Evolutionary conservation across 2,113 vertebrate genomes (phyloP), one percentile per base, ranked within the genome.

Genomic region (Felis chaus): DNA sequence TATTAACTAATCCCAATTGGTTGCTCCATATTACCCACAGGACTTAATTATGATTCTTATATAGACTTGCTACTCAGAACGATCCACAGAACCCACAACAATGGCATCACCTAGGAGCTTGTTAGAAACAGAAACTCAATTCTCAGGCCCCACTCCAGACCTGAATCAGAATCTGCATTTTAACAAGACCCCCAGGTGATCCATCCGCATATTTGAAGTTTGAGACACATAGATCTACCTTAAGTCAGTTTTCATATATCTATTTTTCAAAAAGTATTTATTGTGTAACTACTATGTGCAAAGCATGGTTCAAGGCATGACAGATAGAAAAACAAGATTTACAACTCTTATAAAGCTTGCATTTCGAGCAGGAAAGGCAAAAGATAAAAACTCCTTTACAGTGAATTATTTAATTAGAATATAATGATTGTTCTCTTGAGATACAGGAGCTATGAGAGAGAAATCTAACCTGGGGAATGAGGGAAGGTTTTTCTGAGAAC

Each of bases 1-100:
- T 95, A 98, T 97, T 98, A 97, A 95, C 87, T 92, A 98, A 97
- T 97, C 92, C 96, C 97, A 89, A 66, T 1, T 93, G 86, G 89
- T 76, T 93, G 83, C 7, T 98, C 55, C 36, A 27, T 53, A 63
- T 95, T 96, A 96, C 98, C 94, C 96, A 95, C 7, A 97, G 89
- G 94, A 95, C 92, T 97, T 98, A 98, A 98, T 97, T 98, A 96
- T 86, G 85, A 86, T 96, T 96, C 83, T 95, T 84, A 16, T 6
- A 39, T 55, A 95, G 82, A 12, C 84, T 91, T 80, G 39, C 86
- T 86, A 68, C 73, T 95, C 83, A 82, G 55, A 76, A 27, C 76
- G 74, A 86, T 89, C 89, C 79, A 86, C 48, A 33, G 61, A 91
- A 91, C 78, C 89, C 90, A 68, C 25, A 88, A 29, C 97, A 95